These are phyloP conservation scores for Lycocorax pyrrhopterus DNA, from an alignment of 2,113 vertebrate genomes.

Conservation along the genomic window DNA sequence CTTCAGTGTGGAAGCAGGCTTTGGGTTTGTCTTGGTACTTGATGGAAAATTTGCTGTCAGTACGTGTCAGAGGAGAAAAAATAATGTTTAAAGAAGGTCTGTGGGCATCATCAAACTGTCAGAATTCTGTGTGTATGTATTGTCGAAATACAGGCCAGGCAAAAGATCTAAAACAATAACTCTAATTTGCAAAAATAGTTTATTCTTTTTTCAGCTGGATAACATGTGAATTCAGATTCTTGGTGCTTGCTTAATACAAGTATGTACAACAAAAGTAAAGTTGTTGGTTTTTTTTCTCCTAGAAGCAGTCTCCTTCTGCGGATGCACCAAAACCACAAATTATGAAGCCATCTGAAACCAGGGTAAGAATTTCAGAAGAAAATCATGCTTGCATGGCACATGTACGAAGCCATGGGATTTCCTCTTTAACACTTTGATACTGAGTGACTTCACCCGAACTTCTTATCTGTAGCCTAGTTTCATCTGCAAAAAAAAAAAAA, in stretches of 20 bases:
- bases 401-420: neutral
- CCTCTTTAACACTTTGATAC: neutral
- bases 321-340: neutral
- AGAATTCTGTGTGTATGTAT: fast-evolving
- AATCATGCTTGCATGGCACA: neutral
- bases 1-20: neutral
- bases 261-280: neutral
- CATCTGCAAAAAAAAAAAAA: neutral
- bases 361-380: conserved; percentile 49
- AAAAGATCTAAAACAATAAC: neutral
- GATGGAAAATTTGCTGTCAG: neutral
- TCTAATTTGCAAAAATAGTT: neutral
- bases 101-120: fast-evolving
- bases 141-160: neutral
- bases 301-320: neutral
- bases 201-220: neutral
- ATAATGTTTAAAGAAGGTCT: neutral
- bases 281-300: neutral
- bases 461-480: neutral
- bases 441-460: neutral
- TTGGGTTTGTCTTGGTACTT: neutral
- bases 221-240: neutral
- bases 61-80: neutral
- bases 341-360: conserved; percentile 65
- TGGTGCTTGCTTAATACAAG: neutral